Conservation (phyloP, 2,888 invertebrate species). For the Gastracanthus pulcherrimus region DNA sequence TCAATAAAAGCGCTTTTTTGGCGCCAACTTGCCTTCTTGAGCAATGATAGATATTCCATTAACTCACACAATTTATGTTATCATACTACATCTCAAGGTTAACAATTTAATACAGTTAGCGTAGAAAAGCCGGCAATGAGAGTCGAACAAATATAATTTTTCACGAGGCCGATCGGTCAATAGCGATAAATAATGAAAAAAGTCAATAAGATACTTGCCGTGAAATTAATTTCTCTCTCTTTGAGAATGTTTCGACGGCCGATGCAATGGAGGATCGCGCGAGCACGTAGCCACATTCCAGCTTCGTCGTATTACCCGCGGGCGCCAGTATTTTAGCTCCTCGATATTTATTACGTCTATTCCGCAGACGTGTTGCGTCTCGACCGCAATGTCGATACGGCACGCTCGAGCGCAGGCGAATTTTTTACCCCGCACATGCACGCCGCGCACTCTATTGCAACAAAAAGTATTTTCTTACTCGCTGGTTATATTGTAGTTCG, state of each 20-base stretch:
- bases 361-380: slow-evolving; percentile 20
- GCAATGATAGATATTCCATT: too few species aligned
- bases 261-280: background rate
- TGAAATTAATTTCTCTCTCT: slow-evolving; percentile 26
- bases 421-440: too few species aligned
- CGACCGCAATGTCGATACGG: slow-evolving; percentile 15
- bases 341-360: slow-evolving; percentile 41
- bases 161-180: too few species aligned
- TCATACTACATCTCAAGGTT: too few species aligned
- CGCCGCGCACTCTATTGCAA: background rate
- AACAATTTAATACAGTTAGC: too few species aligned
- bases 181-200: slow-evolving; percentile 14
- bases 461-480: background rate
- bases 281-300: slow-evolving; percentile 16
- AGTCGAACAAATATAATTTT: too few species aligned
- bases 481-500: too few species aligned
- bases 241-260: background rate
- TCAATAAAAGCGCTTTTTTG: too few species aligned
- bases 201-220: slow-evolving; percentile 31
- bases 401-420: too few species aligned
- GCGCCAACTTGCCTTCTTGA: too few species aligned
- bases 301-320: background rate
- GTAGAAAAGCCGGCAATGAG: too few species aligned
- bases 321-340: slow-evolving; percentile 7
- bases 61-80: too few species aligned